A percentile compares a stretch with the other conserved stretches of the same genome.
phyloP scores from a whole-genome alignment of 35 echinoderm and acorn worm species.

The Diadema setosum region DNA sequence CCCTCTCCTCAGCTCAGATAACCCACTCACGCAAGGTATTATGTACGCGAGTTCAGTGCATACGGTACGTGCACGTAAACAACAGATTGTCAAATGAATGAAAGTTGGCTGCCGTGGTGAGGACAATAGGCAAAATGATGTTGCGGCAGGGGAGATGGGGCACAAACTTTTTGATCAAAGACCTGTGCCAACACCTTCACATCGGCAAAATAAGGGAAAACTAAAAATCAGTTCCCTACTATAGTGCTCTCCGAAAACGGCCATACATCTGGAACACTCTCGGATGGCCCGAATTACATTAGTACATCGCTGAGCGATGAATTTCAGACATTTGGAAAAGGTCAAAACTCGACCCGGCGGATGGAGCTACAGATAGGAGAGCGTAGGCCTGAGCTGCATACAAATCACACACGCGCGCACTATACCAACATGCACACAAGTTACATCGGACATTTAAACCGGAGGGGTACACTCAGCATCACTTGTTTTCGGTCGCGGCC shows the following conservation, averaged over 20 bases:
- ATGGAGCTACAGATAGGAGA: slow-evolving; percentile 9
- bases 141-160: neutral
- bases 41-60: neutral
- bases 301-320: too few relatives aligned
- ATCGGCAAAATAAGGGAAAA: too few relatives aligned
- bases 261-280: too few relatives aligned
- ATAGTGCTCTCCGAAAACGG: too few relatives aligned
- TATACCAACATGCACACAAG: neutral
- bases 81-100: neutral
- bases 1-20: too few relatives aligned
- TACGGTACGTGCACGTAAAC: neutral
- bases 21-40: neutral
- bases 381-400: neutral
- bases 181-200: too few relatives aligned
- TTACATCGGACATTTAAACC: slow-evolving; percentile 28
- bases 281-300: too few relatives aligned
- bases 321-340: neutral
- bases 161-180: neutral
- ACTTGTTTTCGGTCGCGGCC: neutral
- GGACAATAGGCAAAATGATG: slow-evolving; percentile 9
- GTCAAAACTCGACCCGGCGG: neutral
- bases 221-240: too few relatives aligned
- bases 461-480: slow-evolving; percentile 2
- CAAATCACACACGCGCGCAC: slow-evolving; percentile 11
- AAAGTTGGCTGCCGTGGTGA: neutral